Evolutionary conservation across 2,888 invertebrate species (phyloP).

Genomic region (Eristalis arbustorum): DNA sequence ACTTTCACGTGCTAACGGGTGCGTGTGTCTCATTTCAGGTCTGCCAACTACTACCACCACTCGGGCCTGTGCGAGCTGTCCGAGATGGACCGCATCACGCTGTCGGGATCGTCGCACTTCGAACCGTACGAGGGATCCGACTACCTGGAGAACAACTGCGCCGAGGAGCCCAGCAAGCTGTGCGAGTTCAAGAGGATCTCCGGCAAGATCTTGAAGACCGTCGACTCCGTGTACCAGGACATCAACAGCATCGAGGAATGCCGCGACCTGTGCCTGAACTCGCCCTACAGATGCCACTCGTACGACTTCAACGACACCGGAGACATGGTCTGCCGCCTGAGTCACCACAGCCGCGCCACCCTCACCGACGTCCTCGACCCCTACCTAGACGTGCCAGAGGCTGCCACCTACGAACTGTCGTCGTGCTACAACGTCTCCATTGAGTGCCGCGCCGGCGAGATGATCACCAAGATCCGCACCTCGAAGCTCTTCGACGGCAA

Average conservation of each 20-base stretch:
- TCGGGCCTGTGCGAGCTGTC: slow-evolving; percentile 94
- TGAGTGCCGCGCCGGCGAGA: slow-evolving; percentile 94
- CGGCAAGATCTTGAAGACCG: slow-evolving; percentile 94
- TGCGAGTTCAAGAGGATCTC: slow-evolving; percentile 95
- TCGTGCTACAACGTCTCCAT: slow-evolving; percentile 97
- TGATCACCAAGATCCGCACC: slow-evolving; percentile 95
- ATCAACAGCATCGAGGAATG: slow-evolving; percentile 93
- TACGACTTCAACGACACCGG: slow-evolving; percentile 96
- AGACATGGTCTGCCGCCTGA: slow-evolving; percentile 94
- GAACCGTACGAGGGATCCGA: slow-evolving; percentile 87
- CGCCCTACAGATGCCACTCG: slow-evolving; percentile 95
- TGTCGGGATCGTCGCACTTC: slow-evolving; percentile 90
- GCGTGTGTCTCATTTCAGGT: slow-evolving; percentile 82
- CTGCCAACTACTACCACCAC: slow-evolving; percentile 93
- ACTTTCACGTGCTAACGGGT: slow-evolving; percentile 11
- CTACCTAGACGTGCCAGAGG: slow-evolving; percentile 93
- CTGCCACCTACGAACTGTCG: slow-evolving; percentile 93
- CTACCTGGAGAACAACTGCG: slow-evolving; percentile 95
- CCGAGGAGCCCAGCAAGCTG: slow-evolving; percentile 95
- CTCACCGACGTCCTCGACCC: slow-evolving; percentile 94
- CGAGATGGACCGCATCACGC: slow-evolving; percentile 95
- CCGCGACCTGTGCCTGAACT: slow-evolving; percentile 92
- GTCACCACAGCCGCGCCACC: slow-evolving; percentile 93
- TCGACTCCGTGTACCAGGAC: slow-evolving; percentile 95
- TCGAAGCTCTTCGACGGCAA: slow-evolving; percentile 96